phyloP scores from a whole-genome alignment of 1,140 invertebrate species.

The Planococcus citri region DNA sequence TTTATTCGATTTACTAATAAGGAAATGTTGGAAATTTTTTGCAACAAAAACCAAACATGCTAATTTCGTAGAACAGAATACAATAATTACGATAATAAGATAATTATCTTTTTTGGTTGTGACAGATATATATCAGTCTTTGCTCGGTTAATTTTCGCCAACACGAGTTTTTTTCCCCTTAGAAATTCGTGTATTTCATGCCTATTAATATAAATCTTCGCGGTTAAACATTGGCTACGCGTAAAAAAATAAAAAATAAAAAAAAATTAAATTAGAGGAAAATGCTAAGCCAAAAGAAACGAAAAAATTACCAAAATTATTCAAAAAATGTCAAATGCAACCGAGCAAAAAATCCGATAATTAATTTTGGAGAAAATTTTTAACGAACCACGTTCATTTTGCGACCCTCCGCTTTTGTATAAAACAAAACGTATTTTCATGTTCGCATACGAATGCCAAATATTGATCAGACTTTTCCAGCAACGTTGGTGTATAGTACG shows the following conservation, averaged over 20 bases:
- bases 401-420: background rate
- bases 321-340: slow-evolving; percentile 7
- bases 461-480: background rate
- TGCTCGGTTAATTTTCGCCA: background rate
- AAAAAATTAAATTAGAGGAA: background rate
- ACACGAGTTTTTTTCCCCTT: background rate
- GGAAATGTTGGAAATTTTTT: too few relatives aligned
- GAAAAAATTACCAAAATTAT: slow-evolving; percentile 8
- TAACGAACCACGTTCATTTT: slow-evolving; percentile 2
- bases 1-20: too few relatives aligned
- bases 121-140: background rate
- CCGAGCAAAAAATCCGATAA: slow-evolving; percentile 2
- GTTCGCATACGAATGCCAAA: background rate
- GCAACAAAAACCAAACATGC: too few relatives aligned
- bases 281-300: background rate
- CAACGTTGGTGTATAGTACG: background rate
- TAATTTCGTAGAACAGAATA: too few relatives aligned
- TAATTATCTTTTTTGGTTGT: background rate
- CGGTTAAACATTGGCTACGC: background rate
- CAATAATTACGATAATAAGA: background rate
- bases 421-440: background rate
- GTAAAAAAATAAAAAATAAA: background rate
- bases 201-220: background rate
- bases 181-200: background rate
- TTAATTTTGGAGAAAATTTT: background rate